These are phyloP conservation scores for Chrysomela aeneicollis DNA, from an alignment of 2,888 invertebrate genomes.

Conservation along the genomic window DNA sequence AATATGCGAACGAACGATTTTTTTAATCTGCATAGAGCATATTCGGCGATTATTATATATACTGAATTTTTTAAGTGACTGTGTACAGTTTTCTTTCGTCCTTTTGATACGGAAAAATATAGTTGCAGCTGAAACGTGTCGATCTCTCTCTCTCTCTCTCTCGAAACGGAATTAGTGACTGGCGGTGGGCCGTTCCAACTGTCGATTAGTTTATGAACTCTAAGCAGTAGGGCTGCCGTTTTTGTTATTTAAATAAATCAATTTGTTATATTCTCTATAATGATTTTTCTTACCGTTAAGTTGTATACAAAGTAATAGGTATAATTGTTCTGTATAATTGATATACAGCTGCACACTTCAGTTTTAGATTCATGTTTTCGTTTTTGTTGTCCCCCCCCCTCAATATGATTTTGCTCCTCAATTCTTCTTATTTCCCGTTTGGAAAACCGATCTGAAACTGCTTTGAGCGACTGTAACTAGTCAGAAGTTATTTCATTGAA, in stretches of 20 bases:
- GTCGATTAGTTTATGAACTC: background rate
- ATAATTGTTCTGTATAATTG: conserved; percentile 59
- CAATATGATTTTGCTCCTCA: background rate
- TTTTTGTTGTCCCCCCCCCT: background rate
- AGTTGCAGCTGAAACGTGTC: no score
- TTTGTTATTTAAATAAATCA: conserved; percentile 48
- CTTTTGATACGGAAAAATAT: no score
- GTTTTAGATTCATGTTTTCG: conserved; percentile 49
- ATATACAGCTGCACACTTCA: conserved; percentile 59
- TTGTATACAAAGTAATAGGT: conserved; percentile 56
- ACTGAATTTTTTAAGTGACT: no score
- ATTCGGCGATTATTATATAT: no score
- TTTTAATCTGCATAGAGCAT: no score
- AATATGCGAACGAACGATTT: no score
- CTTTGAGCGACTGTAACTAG: conserved; percentile 57
- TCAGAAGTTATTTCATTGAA: conserved; percentile 51
- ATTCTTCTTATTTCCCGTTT: conserved; percentile 22
- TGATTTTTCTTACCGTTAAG: conserved; percentile 58
- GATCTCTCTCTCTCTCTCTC: no score
- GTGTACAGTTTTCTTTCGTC: no score
- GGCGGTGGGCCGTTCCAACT: background rate
- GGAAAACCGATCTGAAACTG: conserved; percentile 55
- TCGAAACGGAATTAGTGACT: no score
- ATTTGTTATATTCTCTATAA: conserved; percentile 52
- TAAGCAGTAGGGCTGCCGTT: conserved; percentile 23